Percentiles rank a stretch among this genome's conserved stretches.
Conservation (phyloP, 2,113 vertebrate genomes). For the Mus pahari region DNA sequence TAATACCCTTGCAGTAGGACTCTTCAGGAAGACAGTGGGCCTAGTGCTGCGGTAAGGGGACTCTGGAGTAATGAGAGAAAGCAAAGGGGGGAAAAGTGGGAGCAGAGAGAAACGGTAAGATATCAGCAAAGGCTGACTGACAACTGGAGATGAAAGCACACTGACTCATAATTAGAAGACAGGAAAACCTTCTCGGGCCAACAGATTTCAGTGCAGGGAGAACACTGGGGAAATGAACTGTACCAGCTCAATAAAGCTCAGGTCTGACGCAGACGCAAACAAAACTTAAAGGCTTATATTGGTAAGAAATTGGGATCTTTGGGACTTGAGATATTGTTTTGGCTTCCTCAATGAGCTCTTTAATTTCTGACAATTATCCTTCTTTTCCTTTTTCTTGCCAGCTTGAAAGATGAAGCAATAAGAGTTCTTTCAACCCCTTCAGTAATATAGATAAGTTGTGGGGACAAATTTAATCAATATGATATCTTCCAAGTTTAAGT, state of each 20-base stretch:
- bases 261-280: background rate
- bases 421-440: background rate
- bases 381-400: background rate
- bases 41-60: fast-evolving
- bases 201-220: background rate
- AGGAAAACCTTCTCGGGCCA: background rate
- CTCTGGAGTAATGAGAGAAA: background rate
- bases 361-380: background rate
- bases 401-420: conserved; percentile 23
- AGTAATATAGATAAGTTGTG: background rate
- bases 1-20: background rate
- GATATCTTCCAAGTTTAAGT: background rate
- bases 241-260: background rate
- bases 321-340: background rate
- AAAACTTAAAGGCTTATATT: background rate
- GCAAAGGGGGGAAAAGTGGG: too few relatives aligned
- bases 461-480: background rate
- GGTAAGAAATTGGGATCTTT: background rate
- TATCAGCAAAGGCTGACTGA: background rate
- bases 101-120: background rate
- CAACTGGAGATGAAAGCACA: background rate
- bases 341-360: background rate
- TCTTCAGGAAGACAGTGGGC: background rate
- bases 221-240: background rate
- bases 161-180: background rate